Evolutionary conservation across 2,888 invertebrate species (phyloP).

Genomic region (Aphrophora alni): DNA sequence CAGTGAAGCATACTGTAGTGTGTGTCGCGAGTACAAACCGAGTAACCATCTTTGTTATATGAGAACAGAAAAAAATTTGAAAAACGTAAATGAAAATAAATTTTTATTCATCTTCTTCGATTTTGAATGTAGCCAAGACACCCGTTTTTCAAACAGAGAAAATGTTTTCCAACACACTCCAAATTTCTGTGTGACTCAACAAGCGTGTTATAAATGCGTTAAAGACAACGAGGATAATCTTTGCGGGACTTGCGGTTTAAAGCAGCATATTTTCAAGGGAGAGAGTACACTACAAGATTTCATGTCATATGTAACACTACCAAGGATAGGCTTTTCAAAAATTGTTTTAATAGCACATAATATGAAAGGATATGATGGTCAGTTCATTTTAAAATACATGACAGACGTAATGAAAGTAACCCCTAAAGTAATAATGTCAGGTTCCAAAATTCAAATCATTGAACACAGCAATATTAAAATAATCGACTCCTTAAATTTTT

Average conservation of each 20-base stretch:
- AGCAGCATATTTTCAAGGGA: not conserved
- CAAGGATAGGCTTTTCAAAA: not conserved
- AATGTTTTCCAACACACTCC: not conserved
- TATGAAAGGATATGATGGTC: slow-evolving; percentile 4
- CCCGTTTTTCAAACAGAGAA: not conserved
- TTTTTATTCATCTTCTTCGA: slow-evolving; percentile 13
- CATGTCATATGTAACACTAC: not conserved
- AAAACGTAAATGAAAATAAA: not conserved
- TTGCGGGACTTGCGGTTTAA: not conserved
- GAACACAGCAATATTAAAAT: not conserved
- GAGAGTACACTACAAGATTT: not conserved
- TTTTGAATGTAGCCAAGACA: not conserved
- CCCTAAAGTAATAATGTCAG: slow-evolving; percentile 8
- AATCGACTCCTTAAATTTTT: slow-evolving; percentile 49
- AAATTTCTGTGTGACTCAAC: not conserved
- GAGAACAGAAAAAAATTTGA: not conserved
- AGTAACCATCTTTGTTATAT: slow-evolving; percentile 7
- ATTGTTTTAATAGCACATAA: not conserved
- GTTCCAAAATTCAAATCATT: not conserved
- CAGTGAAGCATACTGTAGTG: not conserved
- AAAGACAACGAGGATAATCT: not conserved
- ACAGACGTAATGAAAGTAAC: not conserved
- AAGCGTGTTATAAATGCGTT: not conserved
- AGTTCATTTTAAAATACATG: slow-evolving; percentile 11
- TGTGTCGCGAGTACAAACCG: not conserved